phyloP scores from a whole-genome alignment of 2,797 vertebrate species.

The Catostomus latipinnis region DNA sequence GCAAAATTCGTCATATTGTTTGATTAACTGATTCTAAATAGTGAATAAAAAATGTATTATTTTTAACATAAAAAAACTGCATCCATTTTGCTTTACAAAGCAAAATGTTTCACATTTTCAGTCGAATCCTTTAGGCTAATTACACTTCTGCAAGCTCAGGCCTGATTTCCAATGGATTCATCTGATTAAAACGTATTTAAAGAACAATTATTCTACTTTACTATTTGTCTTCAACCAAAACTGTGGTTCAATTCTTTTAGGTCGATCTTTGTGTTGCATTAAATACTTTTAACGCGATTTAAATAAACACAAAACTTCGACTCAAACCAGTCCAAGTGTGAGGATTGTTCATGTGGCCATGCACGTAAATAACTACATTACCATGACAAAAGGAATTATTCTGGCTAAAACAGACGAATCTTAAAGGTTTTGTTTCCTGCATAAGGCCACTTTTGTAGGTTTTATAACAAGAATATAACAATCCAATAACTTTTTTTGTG shows the following conservation, averaged over 20 bases:
- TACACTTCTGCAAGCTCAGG: constrained; percentile 24
- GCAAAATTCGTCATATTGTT: not conserved
- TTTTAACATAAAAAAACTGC: not conserved
- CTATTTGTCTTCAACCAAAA: constrained; percentile 29
- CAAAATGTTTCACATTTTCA: not conserved
- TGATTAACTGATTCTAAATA: not conserved
- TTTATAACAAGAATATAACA: not conserved
- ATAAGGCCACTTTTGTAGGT: constrained; percentile 17
- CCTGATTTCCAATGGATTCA: constrained; percentile 35
- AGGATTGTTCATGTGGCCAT: constrained; percentile 87
- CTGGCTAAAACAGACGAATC: constrained; percentile 86
- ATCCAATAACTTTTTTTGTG: constrained; percentile 8
- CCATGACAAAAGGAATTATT: constrained; percentile 89
- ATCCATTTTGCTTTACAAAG: not conserved
- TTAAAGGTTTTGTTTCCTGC: constrained; percentile 45
- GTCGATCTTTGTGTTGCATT: constrained; percentile 41
- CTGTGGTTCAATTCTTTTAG: constrained; percentile 27
- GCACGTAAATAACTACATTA: constrained; percentile 88
- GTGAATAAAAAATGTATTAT: not conserved
- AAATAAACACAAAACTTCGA: constrained; percentile 89
- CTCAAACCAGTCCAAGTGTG: constrained; percentile 89
- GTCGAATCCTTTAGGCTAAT: not conserved
- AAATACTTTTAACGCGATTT: constrained; percentile 85
- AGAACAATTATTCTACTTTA: constrained; percentile 39
- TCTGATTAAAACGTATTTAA: constrained; percentile 40